These are phyloP conservation scores for Tragelaphus oryx DNA, from an alignment of 2,797 vertebrate genomes.

Conservation along the genomic window DNA sequence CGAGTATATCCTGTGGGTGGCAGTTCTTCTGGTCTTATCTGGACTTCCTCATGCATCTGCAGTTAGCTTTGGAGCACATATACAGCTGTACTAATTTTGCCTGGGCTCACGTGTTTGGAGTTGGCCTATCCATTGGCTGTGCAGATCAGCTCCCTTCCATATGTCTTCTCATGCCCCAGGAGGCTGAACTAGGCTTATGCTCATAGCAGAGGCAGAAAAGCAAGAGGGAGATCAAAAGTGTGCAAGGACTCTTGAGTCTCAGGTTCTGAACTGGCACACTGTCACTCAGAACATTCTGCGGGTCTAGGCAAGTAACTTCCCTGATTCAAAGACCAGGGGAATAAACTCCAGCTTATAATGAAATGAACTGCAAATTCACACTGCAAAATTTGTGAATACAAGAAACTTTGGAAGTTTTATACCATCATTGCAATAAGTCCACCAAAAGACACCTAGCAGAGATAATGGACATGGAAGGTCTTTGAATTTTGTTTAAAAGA, in stretches of 20 bases:
- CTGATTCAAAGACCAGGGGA: not conserved
- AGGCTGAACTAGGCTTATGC: not conserved
- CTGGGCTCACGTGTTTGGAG: too few relatives aligned
- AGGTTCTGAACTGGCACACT: not conserved
- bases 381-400: not conserved
- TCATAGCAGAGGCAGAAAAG: not conserved
- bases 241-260: not conserved
- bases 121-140: not conserved
- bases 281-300: not conserved
- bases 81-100: not conserved
- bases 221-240: not conserved
- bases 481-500: conserved; percentile 14
- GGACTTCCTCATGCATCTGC: not conserved
- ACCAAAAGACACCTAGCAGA: not conserved
- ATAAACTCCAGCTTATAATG: not conserved
- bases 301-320: not conserved
- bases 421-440: not conserved
- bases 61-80: not conserved
- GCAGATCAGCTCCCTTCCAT: not conserved
- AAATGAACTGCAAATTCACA: not conserved
- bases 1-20: too few relatives aligned
- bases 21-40: not conserved
- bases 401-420: not conserved
- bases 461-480: not conserved
- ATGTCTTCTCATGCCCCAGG: not conserved